Conservation (phyloP, 2,113 vertebrate species). For the Bettongia penicillata region DNA sequence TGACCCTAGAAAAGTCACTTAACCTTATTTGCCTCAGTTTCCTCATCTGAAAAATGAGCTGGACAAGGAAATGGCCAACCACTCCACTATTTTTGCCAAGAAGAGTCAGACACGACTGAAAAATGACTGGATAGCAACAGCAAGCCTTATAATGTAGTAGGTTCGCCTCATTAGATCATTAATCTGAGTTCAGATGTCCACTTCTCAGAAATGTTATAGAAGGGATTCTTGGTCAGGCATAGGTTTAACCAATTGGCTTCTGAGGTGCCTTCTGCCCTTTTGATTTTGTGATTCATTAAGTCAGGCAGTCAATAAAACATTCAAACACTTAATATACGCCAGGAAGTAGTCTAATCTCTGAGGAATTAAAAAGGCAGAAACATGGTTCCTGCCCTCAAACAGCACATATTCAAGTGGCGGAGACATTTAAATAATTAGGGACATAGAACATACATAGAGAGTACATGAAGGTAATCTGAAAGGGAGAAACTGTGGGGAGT, state of each 20-base stretch:
- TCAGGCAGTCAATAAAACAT: not conserved
- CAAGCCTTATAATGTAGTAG: not conserved
- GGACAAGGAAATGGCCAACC: too few species aligned
- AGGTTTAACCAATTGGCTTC: not conserved
- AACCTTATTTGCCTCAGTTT: too few species aligned
- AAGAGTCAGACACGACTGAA: not conserved
- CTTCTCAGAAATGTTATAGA: not conserved
- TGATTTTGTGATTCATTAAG: not conserved
- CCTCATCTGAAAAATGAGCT: too few species aligned
- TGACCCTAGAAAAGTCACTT: too few species aligned
- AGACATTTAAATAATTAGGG: not conserved
- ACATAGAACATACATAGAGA: not conserved
- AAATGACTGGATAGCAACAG: too few species aligned
- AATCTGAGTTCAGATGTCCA: not conserved
- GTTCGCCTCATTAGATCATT: not conserved
- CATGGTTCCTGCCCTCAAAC: not conserved
- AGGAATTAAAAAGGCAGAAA: not conserved
- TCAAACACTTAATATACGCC: not conserved
- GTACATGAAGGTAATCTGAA: not conserved
- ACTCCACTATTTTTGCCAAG: too few species aligned
- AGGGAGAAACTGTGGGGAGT: conserved; percentile 1
- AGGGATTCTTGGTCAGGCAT: not conserved
- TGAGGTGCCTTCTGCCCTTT: not conserved
- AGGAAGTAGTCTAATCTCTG: not conserved
- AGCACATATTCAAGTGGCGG: not conserved